A percentile compares a stretch with the other conserved stretches of the same genome.
Conservation (phyloP, 2,113 vertebrate species). For the Gallinago undulata region DNA sequence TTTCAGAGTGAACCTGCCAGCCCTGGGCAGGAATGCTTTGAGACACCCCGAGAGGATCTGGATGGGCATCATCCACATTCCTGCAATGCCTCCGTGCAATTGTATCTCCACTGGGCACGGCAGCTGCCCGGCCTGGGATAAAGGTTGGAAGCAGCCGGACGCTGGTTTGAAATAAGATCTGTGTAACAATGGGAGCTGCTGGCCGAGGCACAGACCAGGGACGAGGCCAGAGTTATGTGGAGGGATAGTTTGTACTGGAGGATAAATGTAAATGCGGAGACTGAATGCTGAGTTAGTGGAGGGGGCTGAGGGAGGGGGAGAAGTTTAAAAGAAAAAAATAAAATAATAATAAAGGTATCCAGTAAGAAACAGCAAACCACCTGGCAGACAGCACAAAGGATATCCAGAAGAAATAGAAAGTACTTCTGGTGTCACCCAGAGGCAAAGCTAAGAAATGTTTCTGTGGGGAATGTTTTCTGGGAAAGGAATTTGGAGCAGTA, state of each 20-base stretch:
- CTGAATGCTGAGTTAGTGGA: neutral
- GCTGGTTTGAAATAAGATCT: neutral
- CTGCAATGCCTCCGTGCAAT: neutral
- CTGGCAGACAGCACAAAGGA: neutral
- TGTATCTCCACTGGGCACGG: fast-evolving
- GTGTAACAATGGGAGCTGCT: constrained; percentile 19
- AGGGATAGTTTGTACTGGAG: neutral
- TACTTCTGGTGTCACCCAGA: neutral
- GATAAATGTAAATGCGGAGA: neutral
- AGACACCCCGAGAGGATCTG: fast-evolving
- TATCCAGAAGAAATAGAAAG: neutral
- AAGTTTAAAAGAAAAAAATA: neutral
- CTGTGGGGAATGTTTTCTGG: neutral
- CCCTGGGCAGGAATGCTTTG: neutral
- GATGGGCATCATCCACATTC: neutral
- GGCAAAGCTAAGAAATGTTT: neutral
- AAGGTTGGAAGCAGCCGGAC: neutral
- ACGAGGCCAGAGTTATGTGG: neutral
- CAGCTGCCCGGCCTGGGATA: neutral
- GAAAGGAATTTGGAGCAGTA: neutral
- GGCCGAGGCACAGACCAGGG: neutral
- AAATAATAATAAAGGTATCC: neutral
- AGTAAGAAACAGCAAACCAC: neutral
- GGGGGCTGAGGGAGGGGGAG: neutral
- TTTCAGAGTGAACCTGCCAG: neutral